phyloP scores from a whole-genome alignment of 2,113 vertebrate species.

The Acrocephalus kingi region DNA sequence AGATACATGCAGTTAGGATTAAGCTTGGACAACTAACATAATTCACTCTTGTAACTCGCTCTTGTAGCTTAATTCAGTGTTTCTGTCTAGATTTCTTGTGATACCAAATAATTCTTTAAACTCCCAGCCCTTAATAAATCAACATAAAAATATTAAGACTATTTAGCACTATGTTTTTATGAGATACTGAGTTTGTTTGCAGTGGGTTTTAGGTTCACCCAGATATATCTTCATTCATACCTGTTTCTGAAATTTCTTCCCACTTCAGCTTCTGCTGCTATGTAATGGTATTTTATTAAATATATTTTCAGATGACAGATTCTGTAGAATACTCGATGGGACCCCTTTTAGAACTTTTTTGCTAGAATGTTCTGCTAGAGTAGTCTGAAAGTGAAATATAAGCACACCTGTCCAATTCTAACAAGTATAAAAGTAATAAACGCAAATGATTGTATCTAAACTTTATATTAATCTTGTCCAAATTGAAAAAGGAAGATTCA shows the following conservation, averaged over 20 bases:
- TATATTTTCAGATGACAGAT: background rate
- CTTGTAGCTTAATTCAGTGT: background rate
- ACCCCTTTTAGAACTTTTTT: background rate
- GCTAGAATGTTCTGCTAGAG: background rate
- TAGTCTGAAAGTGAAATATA: background rate
- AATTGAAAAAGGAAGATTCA: background rate
- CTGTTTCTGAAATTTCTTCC: background rate
- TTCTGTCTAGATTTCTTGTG: background rate
- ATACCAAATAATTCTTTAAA: background rate
- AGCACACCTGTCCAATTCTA: background rate
- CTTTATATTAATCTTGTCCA: background rate
- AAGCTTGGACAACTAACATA: conserved; percentile 49
- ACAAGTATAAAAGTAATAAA: background rate
- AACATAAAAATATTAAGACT: background rate
- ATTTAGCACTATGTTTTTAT: background rate
- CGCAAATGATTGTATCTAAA: background rate
- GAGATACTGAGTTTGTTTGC: background rate
- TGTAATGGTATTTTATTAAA: background rate
- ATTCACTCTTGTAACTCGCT: background rate
- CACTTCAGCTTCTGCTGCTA: background rate
- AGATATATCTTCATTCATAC: background rate
- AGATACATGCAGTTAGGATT: conserved; percentile 47
- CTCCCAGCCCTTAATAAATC: background rate
- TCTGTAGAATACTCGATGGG: background rate
- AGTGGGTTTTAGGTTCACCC: background rate